Conservation (phyloP, 2,113 vertebrate genomes). For the Gobio gobio region DNA sequence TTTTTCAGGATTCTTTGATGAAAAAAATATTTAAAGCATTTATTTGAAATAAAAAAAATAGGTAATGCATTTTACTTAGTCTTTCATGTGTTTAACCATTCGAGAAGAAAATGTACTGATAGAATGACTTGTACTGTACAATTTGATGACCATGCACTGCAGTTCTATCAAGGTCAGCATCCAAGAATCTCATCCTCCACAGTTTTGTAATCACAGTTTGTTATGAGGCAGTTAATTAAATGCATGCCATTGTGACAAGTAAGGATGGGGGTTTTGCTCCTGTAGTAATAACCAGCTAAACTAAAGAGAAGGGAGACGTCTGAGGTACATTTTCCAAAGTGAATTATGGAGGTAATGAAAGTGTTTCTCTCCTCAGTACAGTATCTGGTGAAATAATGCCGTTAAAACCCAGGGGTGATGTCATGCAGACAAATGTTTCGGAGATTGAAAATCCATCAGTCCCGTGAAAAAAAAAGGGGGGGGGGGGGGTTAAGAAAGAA, state of each 20-base stretch:
- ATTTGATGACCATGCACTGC: constrained; percentile 29
- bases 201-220: constrained; percentile 19
- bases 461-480: constrained; percentile 59
- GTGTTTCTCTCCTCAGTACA: constrained; percentile 53
- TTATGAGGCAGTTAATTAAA: constrained; percentile 37
- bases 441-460: constrained; percentile 68
- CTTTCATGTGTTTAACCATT: background rate
- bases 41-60: background rate
- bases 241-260: constrained; percentile 37
- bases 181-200: constrained; percentile 4
- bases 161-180: constrained; percentile 30
- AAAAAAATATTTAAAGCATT: background rate
- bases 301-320: constrained; percentile 61
- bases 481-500: constrained; percentile 1
- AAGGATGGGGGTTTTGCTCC: constrained; percentile 57
- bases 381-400: constrained; percentile 56
- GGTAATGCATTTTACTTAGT: background rate
- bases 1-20: background rate
- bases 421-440: constrained; percentile 56
- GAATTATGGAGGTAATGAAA: constrained; percentile 60
- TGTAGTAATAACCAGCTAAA: constrained; percentile 51
- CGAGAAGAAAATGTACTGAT: background rate
- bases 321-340: constrained; percentile 55
- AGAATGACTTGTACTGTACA: background rate
- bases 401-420: constrained; percentile 57